Evolutionary conservation across 2,797 vertebrate species (phyloP).

Genomic region (Phoeniculus purpureus): DNA sequence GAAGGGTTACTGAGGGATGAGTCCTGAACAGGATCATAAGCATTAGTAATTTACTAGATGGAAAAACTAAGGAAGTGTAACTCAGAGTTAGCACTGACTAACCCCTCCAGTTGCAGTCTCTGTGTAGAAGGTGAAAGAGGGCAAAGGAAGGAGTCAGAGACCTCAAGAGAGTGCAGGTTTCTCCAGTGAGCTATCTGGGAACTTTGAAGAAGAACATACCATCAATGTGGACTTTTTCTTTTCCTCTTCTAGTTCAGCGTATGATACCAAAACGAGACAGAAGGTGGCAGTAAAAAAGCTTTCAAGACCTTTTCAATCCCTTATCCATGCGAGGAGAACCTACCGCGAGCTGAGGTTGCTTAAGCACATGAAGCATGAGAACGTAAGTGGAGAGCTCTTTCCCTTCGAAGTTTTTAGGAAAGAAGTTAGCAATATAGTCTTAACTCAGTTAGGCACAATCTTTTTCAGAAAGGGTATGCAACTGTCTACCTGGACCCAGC

Average conservation of each 20-base stretch:
- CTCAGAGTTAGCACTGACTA: not conserved
- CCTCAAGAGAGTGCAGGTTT: not conserved
- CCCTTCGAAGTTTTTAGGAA: not conserved
- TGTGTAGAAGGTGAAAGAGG: not conserved
- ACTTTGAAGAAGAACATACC: not conserved
- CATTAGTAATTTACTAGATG: not conserved
- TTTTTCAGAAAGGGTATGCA: not conserved
- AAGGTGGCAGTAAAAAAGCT: constrained; percentile 98
- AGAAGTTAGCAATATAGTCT: not conserved
- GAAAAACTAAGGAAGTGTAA: not conserved
- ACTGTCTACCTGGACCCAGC: not conserved
- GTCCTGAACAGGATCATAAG: not conserved
- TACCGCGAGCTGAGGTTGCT: constrained; percentile 94
- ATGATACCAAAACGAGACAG: constrained; percentile 85
- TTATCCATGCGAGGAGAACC: constrained; percentile 92
- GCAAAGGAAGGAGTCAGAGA: not conserved
- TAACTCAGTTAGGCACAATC: not conserved
- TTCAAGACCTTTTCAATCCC: constrained; percentile 95
- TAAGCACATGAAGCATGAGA: constrained; percentile 97
- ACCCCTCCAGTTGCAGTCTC: not conserved
- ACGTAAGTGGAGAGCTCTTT: constrained; percentile 81
- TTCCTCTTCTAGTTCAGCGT: constrained; percentile 83
- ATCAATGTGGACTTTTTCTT: not conserved
- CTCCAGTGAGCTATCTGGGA: not conserved
- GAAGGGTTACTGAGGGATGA: not conserved